These are phyloP conservation scores for Myiagra hebetior DNA, from an alignment of 2,113 vertebrate species.

Conservation along the genomic window DNA sequence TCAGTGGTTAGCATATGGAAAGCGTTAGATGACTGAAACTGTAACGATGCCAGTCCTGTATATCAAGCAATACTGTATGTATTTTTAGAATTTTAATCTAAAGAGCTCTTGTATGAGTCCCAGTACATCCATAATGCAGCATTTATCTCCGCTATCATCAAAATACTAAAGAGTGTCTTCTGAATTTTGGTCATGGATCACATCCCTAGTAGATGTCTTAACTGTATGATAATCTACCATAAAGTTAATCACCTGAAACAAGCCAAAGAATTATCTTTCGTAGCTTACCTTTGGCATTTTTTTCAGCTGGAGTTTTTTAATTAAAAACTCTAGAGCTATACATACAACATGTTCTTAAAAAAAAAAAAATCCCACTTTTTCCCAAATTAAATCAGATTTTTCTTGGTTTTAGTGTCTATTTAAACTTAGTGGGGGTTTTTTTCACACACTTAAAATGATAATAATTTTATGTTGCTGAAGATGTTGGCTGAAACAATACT, in stretches of 20 bases:
- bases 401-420: not conserved
- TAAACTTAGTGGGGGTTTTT: not conserved
- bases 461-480: not conserved
- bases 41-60: not conserved
- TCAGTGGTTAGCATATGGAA: not conserved
- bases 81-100: slow-evolving; percentile 6
- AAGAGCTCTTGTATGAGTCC: not conserved
- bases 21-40: not conserved
- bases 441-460: not conserved
- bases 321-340: not conserved
- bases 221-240: not conserved
- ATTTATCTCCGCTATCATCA: not conserved
- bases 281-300: not conserved
- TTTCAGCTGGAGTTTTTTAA: not conserved
- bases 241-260: not conserved
- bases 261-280: not conserved
- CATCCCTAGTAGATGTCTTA: not conserved
- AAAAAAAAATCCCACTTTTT: not conserved
- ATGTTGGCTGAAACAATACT: not conserved
- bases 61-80: not conserved
- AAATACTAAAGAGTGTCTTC: not conserved
- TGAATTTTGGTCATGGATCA: not conserved
- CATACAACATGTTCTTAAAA: fast-evolving
- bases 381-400: not conserved
- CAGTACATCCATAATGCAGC: not conserved